Conservation (phyloP, 2,888 invertebrate genomes). For the Diadromus collaris region DNA sequence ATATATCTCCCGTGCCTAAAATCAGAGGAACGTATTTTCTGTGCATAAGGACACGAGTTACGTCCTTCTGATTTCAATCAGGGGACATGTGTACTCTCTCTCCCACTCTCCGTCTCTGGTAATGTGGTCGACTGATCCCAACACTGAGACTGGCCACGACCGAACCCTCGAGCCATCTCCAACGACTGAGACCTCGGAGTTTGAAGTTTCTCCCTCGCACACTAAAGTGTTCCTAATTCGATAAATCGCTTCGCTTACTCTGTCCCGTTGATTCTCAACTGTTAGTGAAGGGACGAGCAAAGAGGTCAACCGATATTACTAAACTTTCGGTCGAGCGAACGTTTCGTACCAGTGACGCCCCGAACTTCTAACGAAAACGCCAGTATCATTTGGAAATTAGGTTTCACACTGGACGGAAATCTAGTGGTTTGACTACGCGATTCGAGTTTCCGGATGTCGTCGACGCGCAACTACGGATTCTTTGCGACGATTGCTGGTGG, state of each 20-base stretch:
- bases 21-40: background rate
- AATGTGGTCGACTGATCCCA: slow-evolving; percentile 18
- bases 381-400: slow-evolving; percentile 1
- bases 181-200: slow-evolving; percentile 13
- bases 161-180: slow-evolving; percentile 16
- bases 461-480: background rate
- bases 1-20: background rate
- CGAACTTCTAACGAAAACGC: slow-evolving; percentile 5
- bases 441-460: background rate
- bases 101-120: background rate
- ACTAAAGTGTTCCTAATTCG: slow-evolving; percentile 29
- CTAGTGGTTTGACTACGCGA: background rate
- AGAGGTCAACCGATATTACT: slow-evolving; percentile 24
- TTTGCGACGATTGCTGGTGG: background rate
- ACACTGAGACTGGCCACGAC: slow-evolving; percentile 16
- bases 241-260: slow-evolving; percentile 32
- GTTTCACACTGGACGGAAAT: slow-evolving; percentile 1
- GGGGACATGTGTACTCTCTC: background rate
- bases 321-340: slow-evolving; percentile 20
- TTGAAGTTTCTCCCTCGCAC: background rate
- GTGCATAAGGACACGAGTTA: background rate
- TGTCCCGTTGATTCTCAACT: slow-evolving; percentile 26
- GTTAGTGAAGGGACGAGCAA: slow-evolving; percentile 17
- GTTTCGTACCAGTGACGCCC: slow-evolving; percentile 15
- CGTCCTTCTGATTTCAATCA: background rate